Percentiles rank a stretch among this genome's conserved stretches.
phyloP scores from a whole-genome alignment of 1,140 invertebrate genomes.

The Drosophila setifemur region DNA sequence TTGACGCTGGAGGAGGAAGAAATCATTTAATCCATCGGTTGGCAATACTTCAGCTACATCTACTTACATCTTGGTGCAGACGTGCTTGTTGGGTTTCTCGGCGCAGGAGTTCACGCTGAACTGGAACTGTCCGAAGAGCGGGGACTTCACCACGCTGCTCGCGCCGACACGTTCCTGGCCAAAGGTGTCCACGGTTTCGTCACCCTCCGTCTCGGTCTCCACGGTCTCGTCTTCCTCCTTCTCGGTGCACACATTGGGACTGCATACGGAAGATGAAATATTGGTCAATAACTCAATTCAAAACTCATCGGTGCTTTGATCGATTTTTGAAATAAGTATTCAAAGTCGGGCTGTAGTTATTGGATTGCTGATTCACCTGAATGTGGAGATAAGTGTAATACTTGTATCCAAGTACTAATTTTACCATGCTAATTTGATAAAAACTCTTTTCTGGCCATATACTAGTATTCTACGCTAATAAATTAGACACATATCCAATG shows the following conservation, averaged over 20 bases:
- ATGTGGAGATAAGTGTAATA: conserved; percentile 1
- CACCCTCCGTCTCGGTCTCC: conserved; percentile 55
- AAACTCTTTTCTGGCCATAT: background rate
- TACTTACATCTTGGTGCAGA: conserved; percentile 85
- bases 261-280: background rate
- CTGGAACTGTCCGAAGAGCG: conserved; percentile 82
- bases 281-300: too few species aligned
- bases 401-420: background rate
- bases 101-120: conserved; percentile 84
- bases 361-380: too few species aligned
- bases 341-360: too few species aligned
- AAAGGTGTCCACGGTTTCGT: conserved; percentile 73
- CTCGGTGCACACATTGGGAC: conserved; percentile 77
- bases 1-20: conserved; percentile 81
- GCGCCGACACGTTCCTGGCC: conserved; percentile 70
- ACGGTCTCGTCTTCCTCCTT: conserved; percentile 66
- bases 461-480: conserved; percentile 34
- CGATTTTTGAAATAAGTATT: too few species aligned
- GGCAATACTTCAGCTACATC: background rate
- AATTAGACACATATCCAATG: conserved; percentile 20
- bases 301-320: too few species aligned
- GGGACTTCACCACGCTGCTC: conserved; percentile 52
- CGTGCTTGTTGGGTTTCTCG: conserved; percentile 84
- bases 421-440: background rate
- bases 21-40: background rate